Evolutionary conservation across 1,140 invertebrate genomes (phyloP), one percentile per base, ranked within the genome.

Genomic region (Bradynema listronoti): DNA sequence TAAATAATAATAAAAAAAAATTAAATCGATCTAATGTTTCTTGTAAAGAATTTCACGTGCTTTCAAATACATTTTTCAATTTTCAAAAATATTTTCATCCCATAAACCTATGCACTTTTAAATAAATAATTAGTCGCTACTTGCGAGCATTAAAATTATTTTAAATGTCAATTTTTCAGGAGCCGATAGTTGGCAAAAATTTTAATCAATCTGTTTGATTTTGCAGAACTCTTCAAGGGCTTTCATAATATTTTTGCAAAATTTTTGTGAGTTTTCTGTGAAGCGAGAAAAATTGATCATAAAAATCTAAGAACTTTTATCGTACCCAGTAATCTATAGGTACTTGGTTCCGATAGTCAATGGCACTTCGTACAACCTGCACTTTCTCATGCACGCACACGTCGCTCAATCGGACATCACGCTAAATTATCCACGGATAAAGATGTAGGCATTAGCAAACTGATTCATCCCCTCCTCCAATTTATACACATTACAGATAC

Each of bases 331-430:
- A 19, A 27, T 36, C 66, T 66, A 11, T 39, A 76, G 73, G 75
- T 77, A 24, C 65, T 78, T 16, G 77, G 71, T 16, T 77, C 71
- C 39, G 76, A 77, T 27, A 71, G 63, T 24, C 56, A 77, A 65
- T 77, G 64, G 49, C 74, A 77, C 51, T 77, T 77, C 62, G 68
- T 77, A 29, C 76, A 78, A 47, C 69, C 69, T 22, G 75, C 69
- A 43, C 65, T 77, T 22, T 67, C 72, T 42, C 75, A 77, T 61
- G 74, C 75, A 29, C 68, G 74, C 25, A 77, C 74, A 16, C 62
- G 71, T 32, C 64, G 74, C 51, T 77, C 73, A 14, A 52, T 78
- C 39, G 76, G 67, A 36, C 76, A 77, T 58, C 73, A 78, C 56
- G 43, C 63, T 4, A 78, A 78, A 46, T 62, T 77, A 16, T 54